Percentiles rank a stretch among this genome's conserved stretches.
phyloP scores from a whole-genome alignment of 2,113 vertebrate genomes.

The Psilopogon haemacephalus region DNA sequence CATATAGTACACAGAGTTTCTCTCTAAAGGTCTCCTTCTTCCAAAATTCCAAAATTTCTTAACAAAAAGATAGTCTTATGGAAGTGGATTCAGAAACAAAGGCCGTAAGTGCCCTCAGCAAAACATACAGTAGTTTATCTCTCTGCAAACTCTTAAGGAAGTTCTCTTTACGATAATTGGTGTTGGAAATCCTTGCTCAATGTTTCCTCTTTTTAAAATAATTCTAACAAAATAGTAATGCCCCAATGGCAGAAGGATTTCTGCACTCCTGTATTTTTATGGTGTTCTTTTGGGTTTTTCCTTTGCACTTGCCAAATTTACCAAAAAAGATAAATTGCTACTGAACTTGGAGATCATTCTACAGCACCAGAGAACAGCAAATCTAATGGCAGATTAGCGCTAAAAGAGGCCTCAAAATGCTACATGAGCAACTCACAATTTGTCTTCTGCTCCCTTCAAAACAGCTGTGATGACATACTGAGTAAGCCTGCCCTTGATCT shows the following conservation, averaged over 20 bases:
- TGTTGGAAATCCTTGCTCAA: not conserved
- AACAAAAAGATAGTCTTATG: not conserved
- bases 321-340: not conserved
- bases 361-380: not conserved
- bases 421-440: not conserved
- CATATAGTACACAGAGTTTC: not conserved
- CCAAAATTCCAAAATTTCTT: not conserved
- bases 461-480: not conserved
- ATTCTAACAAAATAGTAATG: not conserved
- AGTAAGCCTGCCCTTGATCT: not conserved
- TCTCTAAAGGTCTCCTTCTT: not conserved
- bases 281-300: too few relatives aligned
- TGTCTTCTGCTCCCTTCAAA: not conserved
- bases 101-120: not conserved
- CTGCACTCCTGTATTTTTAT: not conserved
- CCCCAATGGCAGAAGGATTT: not conserved
- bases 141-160: not conserved
- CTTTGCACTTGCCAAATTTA: too few relatives aligned
- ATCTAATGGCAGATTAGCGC: not conserved
- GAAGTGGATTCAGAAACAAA: slow-evolving; percentile 1
- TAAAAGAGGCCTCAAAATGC: too few relatives aligned
- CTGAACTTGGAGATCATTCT: not conserved
- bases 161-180: not conserved
- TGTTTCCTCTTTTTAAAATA: not conserved
- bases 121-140: not conserved